These are phyloP conservation scores for Geotrypetes seraphini DNA, from an alignment of 2,797 vertebrate species.

Conservation along the genomic window DNA sequence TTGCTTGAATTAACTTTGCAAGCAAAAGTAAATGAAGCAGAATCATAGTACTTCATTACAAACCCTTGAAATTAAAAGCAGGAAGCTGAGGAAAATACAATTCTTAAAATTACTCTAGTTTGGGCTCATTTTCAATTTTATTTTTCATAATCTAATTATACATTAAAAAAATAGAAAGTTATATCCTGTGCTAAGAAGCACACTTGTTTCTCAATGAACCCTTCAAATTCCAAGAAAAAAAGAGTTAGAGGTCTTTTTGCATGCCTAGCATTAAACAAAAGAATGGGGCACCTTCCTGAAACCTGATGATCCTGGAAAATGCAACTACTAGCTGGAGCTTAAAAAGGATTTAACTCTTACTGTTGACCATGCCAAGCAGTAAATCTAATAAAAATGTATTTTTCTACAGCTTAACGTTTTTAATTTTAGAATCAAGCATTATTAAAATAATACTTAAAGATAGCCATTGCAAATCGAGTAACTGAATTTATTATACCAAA, in stretches of 20 bases:
- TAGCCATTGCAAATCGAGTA: too few relatives aligned
- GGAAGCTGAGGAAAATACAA: background rate
- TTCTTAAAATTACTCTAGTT: too few relatives aligned
- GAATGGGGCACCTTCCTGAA: constrained; percentile 67
- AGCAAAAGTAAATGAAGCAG: constrained; percentile 52
- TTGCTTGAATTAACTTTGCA: constrained; percentile 53
- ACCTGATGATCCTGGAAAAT: constrained; percentile 69
- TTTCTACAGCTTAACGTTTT: too few relatives aligned
- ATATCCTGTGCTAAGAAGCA: constrained; percentile 25
- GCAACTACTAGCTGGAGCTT: constrained; percentile 47
- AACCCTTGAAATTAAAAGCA: constrained; percentile 14
- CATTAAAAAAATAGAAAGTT: background rate
- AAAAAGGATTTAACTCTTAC: constrained; percentile 51
- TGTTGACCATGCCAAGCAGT: constrained; percentile 32
- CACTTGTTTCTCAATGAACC: constrained; percentile 37
- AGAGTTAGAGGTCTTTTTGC: constrained; percentile 58
- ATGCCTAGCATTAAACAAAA: constrained; percentile 66
- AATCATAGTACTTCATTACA: constrained; percentile 40
- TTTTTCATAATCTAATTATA: constrained; percentile 12
- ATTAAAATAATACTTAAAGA: too few relatives aligned
- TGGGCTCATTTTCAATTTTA: constrained; percentile 2
- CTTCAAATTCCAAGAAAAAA: constrained; percentile 38
- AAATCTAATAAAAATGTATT: too few relatives aligned
- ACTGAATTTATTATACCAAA: too few relatives aligned
- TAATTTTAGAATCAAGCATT: too few relatives aligned